Base-by-base conservation (phyloP, 2,797 vertebrate genomes). In the Catostomus latipinnis region DNA sequence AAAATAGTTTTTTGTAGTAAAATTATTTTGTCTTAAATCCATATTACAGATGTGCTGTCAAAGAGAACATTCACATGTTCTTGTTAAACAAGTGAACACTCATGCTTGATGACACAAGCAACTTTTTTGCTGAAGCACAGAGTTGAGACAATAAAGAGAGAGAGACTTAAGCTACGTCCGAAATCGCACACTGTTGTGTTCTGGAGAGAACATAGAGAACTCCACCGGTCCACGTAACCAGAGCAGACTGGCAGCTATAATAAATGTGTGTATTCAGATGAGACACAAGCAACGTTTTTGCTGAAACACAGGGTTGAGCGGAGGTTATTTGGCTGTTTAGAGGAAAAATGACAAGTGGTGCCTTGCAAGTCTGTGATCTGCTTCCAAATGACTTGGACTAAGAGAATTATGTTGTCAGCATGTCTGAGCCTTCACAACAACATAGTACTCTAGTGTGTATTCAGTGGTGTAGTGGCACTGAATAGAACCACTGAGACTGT, bases 251-350 rank as follows among this genome's bases (percentile, higher is more conserved):
- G 16, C 16, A 18, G 16, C 16, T 18, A 18, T 18, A 22, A 22
- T 22, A 22, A 22, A 22, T 22, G 22, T 22, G 22, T 22, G 22
- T 22, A 22, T 22, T 22, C 22, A 22, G 22, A 22, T 22, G 22
- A 22, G 72, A 66, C 45, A 62, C 62, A 66, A 61, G 77, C 73
- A 54, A 63, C n/a, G 13, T 74, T 46, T 72, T 63, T 46, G 18
- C 46, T 60, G 22, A 62, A 12, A 71, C 5, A n/a, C 60, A 48
- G 57, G 74, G 69, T 77, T 46, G 1, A 54, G 43, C 43, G 49
- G 65, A 78, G 74, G 49, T 74, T 71, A 57, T 13, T 50, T 65
- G 13, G 66, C 63, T 22, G 43, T 49, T 34, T 58, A 6, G 2
- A 13, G 62, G 34, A 53, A 57, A 52, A 56, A 70, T 70, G 18